phyloP scores from a whole-genome alignment of 2,797 vertebrate genomes.

The Ateles fusciceps region DNA sequence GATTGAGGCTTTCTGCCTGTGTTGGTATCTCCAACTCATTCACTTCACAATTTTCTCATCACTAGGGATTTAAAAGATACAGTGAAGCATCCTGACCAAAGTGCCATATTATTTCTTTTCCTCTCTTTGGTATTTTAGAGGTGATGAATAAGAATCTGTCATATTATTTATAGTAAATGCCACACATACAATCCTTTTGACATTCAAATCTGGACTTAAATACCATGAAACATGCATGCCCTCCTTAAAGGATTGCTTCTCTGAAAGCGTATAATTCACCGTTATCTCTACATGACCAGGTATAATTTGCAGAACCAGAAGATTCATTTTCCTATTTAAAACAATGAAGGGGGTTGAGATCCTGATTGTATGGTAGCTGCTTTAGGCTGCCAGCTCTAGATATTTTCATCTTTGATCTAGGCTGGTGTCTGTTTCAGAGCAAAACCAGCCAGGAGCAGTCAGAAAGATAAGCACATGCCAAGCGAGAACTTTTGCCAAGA shows the following conservation, averaged over 20 bases:
- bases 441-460: neutral
- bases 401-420: slow-evolving; percentile 33
- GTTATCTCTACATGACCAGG: slow-evolving; percentile 38
- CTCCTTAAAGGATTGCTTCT: neutral
- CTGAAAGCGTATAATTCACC: neutral
- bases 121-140: neutral
- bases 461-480: neutral
- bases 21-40: neutral
- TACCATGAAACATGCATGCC: neutral
- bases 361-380: neutral
- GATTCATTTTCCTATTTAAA: slow-evolving; percentile 31
- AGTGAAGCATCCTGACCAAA: neutral
- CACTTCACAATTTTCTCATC: neutral
- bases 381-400: neutral
- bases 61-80: neutral
- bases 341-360: neutral
- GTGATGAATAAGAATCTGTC: neutral
- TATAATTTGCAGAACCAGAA: neutral
- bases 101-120: neutral
- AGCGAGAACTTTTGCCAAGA: neutral
- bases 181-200: neutral
- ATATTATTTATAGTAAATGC: neutral
- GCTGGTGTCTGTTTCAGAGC: neutral
- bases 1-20: neutral
- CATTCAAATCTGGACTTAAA: slow-evolving; percentile 51